Evolutionary conservation across 2,113 vertebrate genomes (phyloP).

Genomic region (Sceloporus undulatus): DNA sequence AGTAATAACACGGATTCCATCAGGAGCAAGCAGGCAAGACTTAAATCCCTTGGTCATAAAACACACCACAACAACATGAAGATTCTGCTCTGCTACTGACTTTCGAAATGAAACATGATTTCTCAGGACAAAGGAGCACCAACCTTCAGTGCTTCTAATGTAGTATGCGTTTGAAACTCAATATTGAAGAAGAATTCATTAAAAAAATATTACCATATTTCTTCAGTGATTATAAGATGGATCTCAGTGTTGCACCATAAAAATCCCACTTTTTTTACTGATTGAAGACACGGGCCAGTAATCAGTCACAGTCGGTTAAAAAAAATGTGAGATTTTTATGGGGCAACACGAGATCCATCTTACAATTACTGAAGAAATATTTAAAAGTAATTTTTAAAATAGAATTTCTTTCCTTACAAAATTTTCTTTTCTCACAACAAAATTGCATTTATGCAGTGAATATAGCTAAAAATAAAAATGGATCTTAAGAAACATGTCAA

Average conservation of each 20-base stretch:
- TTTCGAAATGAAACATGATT: background rate
- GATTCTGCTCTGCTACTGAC: background rate
- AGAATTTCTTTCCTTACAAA: no score
- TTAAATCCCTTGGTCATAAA: slow-evolving; percentile 17
- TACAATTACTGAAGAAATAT: no score
- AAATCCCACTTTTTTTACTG: background rate
- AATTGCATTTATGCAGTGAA: background rate
- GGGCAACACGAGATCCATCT: no score
- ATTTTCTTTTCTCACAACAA: no score
- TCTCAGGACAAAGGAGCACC: background rate
- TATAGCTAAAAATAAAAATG: background rate
- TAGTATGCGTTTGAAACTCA: background rate
- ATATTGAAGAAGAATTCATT: background rate
- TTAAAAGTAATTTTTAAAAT: no score
- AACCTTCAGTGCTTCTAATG: fast-evolving
- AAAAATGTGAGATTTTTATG: no score
- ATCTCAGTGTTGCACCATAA: background rate
- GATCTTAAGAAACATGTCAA: background rate
- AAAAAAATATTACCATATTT: background rate
- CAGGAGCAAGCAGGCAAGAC: slow-evolving; percentile 23
- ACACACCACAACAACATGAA: background rate
- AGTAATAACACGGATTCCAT: slow-evolving; percentile 11
- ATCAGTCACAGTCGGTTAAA: no score
- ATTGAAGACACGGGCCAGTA: background rate
- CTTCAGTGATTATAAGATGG: background rate